Conservation (phyloP, 2,888 invertebrate species). For the Elegia similella region DNA sequence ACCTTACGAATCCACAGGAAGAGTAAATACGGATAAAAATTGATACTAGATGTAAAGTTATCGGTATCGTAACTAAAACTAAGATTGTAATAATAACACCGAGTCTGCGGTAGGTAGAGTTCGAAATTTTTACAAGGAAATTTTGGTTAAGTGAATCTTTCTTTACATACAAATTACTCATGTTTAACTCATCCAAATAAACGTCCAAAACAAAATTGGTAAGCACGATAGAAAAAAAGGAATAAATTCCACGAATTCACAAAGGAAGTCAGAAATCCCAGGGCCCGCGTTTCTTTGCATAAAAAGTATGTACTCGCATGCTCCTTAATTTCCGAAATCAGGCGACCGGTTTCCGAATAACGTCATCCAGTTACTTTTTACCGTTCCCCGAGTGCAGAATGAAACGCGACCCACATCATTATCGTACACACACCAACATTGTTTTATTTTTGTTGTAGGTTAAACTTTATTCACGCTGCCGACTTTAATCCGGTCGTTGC, state of each 20-base stretch:
- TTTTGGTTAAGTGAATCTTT: background rate
- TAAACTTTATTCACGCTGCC: conserved; percentile 1
- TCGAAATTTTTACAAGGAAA: background rate
- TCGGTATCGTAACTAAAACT: no score
- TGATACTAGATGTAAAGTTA: no score
- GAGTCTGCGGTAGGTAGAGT: background rate
- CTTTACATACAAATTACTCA: conserved; percentile 19
- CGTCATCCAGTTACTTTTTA: conserved; percentile 69
- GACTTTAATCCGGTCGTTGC: background rate
- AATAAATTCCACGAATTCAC: background rate
- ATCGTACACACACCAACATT: conserved; percentile 3
- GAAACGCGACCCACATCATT: conserved; percentile 42
- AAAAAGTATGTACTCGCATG: conserved; percentile 22
- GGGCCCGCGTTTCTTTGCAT: conserved; percentile 17
- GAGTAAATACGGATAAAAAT: no score
- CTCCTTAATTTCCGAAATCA: conserved; percentile 56
- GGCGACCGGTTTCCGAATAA: conserved; percentile 54
- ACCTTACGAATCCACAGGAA: no score
- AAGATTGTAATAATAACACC: no score
- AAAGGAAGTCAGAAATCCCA: background rate
- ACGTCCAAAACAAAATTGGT: conserved; percentile 9
- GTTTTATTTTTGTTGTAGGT: conserved; percentile 4
- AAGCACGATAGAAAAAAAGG: background rate
- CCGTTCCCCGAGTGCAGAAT: conserved; percentile 54
- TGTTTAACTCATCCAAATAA: background rate